Conservation (phyloP, 2,888 invertebrate genomes). For the Dusona sp. region DNA sequence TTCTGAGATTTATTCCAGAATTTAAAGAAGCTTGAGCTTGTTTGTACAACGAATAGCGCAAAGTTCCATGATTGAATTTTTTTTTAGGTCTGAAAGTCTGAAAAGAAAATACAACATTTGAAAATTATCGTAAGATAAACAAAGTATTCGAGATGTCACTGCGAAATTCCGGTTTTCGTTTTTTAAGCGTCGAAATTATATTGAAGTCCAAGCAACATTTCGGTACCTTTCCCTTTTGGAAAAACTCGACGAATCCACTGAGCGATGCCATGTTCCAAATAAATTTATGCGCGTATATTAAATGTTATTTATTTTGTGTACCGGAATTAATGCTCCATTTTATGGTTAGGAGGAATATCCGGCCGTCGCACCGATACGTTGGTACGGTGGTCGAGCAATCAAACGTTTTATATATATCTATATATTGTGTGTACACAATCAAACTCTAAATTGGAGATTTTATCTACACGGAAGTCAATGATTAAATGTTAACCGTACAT, state of each 20-base stretch:
- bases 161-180: not conserved
- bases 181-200: not conserved
- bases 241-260: constrained; percentile 91
- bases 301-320: not conserved
- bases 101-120: constrained; percentile 72
- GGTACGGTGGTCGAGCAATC: not conserved
- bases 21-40: constrained; percentile 96
- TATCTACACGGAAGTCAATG: constrained; percentile 36
- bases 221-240: constrained; percentile 91
- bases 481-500: constrained; percentile 43
- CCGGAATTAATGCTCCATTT: constrained; percentile 17
- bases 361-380: constrained; percentile 12
- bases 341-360: constrained; percentile 26
- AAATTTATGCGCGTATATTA: not conserved
- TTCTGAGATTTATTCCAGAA: constrained; percentile 94
- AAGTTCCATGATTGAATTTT: constrained; percentile 93
- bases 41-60: constrained; percentile 94
- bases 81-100: constrained; percentile 97
- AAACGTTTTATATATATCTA: not conserved
- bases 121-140: not conserved
- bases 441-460: constrained; percentile 25
- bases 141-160: not conserved
- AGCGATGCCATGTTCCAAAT: constrained; percentile 86
- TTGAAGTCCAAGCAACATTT: not conserved
- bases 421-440: not conserved